phyloP scores from a whole-genome alignment of 2,888 invertebrate species.

The Dryococelus australis region DNA sequence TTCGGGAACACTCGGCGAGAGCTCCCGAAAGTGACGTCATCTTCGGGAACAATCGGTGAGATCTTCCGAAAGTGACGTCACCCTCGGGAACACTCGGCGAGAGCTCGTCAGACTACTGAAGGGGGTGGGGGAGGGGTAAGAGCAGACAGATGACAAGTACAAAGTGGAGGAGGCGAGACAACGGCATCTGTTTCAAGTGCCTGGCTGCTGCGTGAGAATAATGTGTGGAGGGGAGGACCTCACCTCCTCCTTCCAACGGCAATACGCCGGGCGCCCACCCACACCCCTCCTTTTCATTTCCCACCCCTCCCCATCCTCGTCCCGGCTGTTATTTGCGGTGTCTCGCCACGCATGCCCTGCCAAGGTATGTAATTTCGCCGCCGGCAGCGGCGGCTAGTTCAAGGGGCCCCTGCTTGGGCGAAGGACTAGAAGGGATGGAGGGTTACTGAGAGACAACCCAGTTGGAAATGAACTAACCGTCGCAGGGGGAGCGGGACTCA shows the following conservation, averaged over 20 bases:
- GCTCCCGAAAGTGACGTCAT: no score
- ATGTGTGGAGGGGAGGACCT: neutral
- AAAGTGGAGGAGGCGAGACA: constrained; percentile 17
- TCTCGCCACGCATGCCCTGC: constrained; percentile 32
- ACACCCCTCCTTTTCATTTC: neutral
- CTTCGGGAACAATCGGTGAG: no score
- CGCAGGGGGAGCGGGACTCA: neutral
- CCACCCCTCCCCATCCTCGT: neutral
- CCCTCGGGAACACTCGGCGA: neutral
- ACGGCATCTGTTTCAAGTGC: neutral
- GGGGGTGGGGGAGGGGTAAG: constrained; percentile 7
- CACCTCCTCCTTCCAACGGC: neutral
- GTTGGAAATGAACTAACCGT: neutral
- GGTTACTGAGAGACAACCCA: neutral
- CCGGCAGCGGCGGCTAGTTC: constrained; percentile 22
- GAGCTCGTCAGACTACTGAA: constrained; percentile 12
- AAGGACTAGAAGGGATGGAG: neutral
- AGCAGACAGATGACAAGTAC: neutral
- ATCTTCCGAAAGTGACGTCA: no score
- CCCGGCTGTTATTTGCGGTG: constrained; percentile 34
- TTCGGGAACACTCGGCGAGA: no score
- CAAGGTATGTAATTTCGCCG: constrained; percentile 39
- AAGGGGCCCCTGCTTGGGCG: neutral
- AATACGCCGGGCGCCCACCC: neutral
- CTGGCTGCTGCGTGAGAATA: neutral